Percentiles rank a stretch among this genome's conserved stretches.
phyloP scores from a whole-genome alignment of 2,888 invertebrate species.

The Caradrina clavipalpis region DNA sequence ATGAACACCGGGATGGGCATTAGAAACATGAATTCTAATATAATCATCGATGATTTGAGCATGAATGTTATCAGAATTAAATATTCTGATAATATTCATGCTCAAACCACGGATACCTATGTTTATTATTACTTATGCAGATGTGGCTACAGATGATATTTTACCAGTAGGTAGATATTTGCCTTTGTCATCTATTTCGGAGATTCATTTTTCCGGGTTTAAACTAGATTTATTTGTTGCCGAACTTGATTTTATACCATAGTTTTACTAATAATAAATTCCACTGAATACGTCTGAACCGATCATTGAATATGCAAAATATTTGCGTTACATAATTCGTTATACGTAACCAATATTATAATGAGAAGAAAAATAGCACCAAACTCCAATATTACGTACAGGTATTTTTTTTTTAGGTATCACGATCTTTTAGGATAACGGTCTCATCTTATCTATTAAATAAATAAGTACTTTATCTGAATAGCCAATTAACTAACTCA shows the following conservation, averaged over 20 bases:
- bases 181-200: background rate
- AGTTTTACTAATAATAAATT: conserved; percentile 30
- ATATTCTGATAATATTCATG: background rate
- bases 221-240: conserved; percentile 26
- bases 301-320: conserved; percentile 27
- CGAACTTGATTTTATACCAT: conserved; percentile 1
- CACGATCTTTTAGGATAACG: too few relatives aligned
- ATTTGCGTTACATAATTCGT: conserved; percentile 41
- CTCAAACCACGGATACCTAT: background rate
- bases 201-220: background rate
- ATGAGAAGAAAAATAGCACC: background rate
- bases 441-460: too few relatives aligned
- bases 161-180: background rate
- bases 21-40: background rate
- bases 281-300: conserved; percentile 11
- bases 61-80: background rate
- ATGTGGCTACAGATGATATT: background rate
- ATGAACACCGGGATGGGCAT: conserved; percentile 10
- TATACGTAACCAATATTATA: conserved; percentile 3
- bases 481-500: too few relatives aligned
- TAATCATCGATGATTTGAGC: background rate
- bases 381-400: background rate
- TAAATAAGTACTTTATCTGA: too few relatives aligned
- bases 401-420: too few relatives aligned
- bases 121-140: background rate